Percentiles rank a stretch among this genome's conserved stretches.
These are phyloP conservation scores for Semotilus atromaculatus DNA, from an alignment of 2,797 vertebrate species.

Conservation along the genomic window DNA sequence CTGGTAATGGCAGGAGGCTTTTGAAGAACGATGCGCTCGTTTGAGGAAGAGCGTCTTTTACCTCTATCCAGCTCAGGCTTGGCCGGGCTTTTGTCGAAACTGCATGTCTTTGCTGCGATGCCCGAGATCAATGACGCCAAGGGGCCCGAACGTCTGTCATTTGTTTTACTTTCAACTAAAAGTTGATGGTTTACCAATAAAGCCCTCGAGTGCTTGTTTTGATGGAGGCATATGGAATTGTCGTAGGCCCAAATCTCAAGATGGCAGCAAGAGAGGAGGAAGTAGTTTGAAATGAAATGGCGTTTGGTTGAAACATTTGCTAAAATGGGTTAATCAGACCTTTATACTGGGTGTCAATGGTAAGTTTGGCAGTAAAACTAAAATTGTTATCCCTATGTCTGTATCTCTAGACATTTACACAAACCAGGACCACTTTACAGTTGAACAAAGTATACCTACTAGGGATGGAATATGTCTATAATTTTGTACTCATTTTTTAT, in stretches of 20 bases:
- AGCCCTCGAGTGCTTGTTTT: slow-evolving; percentile 76
- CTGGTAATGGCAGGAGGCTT: slow-evolving; percentile 73
- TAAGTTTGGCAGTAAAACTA: slow-evolving; percentile 22
- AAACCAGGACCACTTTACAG: background rate
- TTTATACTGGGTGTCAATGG: slow-evolving; percentile 46
- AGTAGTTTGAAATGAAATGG: slow-evolving; percentile 55
- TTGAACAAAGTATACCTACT: background rate
- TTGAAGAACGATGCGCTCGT: slow-evolving; percentile 75
- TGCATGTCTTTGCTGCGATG: slow-evolving; percentile 79
- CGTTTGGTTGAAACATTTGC: slow-evolving; percentile 51
- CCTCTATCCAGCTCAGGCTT: slow-evolving; percentile 81
- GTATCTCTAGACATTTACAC: background rate
- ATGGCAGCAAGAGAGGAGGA: slow-evolving; percentile 51
- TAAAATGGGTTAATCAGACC: slow-evolving; percentile 42
- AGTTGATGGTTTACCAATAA: slow-evolving; percentile 81
- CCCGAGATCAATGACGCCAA: slow-evolving; percentile 75
- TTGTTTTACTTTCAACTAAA: slow-evolving; percentile 82
- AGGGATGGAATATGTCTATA: background rate
- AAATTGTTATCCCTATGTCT: background rate
- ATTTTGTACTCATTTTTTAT: background rate
- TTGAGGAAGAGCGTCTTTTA: slow-evolving; percentile 80
- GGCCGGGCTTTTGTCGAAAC: slow-evolving; percentile 77
- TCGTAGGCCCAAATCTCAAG: slow-evolving; percentile 62
- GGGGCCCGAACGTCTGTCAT: slow-evolving; percentile 80
- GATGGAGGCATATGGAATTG: slow-evolving; percentile 77